A percentile compares a stretch with the other conserved stretches of the same genome.
phyloP scores from a whole-genome alignment of 2,888 invertebrate genomes.

The Drymonia ruficornis region DNA sequence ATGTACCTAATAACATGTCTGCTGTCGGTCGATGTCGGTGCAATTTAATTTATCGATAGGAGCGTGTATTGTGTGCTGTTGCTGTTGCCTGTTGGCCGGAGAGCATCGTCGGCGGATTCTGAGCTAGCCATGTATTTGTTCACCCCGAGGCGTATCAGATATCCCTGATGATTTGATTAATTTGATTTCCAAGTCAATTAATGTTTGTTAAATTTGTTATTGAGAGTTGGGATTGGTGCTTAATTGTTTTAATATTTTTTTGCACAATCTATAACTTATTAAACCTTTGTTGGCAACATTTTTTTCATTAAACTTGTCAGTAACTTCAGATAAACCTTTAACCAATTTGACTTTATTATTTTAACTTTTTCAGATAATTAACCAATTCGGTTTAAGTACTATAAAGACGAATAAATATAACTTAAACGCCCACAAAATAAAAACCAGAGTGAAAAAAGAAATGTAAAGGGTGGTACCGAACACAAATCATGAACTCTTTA shows the following conservation, averaged over 20 bases:
- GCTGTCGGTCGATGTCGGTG: slow-evolving; percentile 50
- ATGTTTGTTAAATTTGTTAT: slow-evolving; percentile 10
- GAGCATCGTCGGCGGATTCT: slow-evolving; percentile 25
- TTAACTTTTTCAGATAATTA: neutral
- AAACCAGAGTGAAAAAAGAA: slow-evolving; percentile 24
- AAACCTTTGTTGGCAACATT: too few relatives aligned
- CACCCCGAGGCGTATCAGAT: slow-evolving; percentile 53
- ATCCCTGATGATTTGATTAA: slow-evolving; percentile 56
- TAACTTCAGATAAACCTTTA: too few relatives aligned
- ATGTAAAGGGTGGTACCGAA: slow-evolving; percentile 45
- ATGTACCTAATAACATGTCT: slow-evolving; percentile 65
- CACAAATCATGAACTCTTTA: slow-evolving; percentile 65
- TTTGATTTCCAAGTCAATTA: slow-evolving; percentile 32
- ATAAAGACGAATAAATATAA: slow-evolving; percentile 7
- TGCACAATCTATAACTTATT: too few relatives aligned
- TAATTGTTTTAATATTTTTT: too few relatives aligned
- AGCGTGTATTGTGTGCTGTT: slow-evolving; percentile 42
- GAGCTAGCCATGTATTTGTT: slow-evolving; percentile 53
- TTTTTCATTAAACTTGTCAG: too few relatives aligned
- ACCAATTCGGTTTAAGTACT: neutral
- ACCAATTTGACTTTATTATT: neutral
- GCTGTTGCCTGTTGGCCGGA: slow-evolving; percentile 12
- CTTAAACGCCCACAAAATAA: slow-evolving; percentile 6
- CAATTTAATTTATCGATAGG: slow-evolving; percentile 74
- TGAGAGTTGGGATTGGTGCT: neutral